These are phyloP conservation scores for Odontomachus brunneus DNA, from an alignment of 1,140 invertebrate species.

Conservation along the genomic window DNA sequence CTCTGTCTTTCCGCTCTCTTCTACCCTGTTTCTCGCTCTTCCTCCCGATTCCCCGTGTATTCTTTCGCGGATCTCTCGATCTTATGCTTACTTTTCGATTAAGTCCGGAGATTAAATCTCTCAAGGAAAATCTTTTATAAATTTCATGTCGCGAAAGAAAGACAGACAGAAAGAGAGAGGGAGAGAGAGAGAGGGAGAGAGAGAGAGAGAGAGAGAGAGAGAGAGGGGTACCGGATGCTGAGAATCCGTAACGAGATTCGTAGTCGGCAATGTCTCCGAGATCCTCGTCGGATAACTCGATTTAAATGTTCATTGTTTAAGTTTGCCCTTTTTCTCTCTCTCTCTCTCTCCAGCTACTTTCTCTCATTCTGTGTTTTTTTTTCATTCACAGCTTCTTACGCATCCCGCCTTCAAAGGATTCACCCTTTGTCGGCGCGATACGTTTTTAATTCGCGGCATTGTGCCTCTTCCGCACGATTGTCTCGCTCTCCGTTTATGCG, in stretches of 20 bases:
- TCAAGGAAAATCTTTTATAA: conserved; percentile 57
- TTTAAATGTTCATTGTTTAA: conserved; percentile 56
- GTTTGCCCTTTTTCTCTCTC: not conserved
- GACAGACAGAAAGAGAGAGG: too few relatives aligned
- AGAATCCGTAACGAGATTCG: conserved; percentile 53
- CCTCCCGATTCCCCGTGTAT: conserved; percentile 25
- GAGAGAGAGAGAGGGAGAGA: conserved; percentile 22
- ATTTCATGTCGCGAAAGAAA: conserved; percentile 54
- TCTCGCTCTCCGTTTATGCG: conserved; percentile 31
- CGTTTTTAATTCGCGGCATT: conserved; percentile 54
- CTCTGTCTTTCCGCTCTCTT: not conserved
- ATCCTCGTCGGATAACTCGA: conserved; percentile 39
- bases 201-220: conserved; percentile 23
- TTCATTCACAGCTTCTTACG: conserved; percentile 30
- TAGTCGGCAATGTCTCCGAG: conserved; percentile 6
- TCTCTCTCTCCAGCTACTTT: not conserved
- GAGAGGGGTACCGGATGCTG: conserved; percentile 36
- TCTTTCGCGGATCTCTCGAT: conserved; percentile 43
- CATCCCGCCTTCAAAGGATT: conserved; percentile 18
- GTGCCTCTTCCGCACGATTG: conserved; percentile 27
- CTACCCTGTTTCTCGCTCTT: not conserved
- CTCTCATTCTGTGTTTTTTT: not conserved
- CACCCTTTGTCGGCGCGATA: conserved; percentile 37
- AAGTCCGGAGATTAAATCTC: conserved; percentile 54
- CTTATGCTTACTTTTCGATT: conserved; percentile 60